phyloP scores from a whole-genome alignment of 1,140 invertebrate species.

The Aradophagus sp. region DNA sequence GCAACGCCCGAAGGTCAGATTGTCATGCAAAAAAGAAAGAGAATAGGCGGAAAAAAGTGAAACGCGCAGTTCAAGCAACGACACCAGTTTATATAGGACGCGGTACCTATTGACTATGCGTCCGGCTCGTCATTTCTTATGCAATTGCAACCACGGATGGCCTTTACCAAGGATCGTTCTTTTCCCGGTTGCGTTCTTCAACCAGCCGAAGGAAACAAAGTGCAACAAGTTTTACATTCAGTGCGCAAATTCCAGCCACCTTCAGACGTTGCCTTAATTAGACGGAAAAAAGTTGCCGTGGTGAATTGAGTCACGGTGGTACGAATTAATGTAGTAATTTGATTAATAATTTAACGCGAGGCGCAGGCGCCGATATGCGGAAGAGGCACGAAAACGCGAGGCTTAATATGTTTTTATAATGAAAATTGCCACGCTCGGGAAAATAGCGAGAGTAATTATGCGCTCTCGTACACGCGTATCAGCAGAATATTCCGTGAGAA shows the following conservation, averaged over 20 bases:
- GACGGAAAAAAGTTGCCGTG: slow-evolving; percentile 31
- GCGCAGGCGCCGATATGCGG: slow-evolving; percentile 20
- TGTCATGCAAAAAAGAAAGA: slow-evolving; percentile 8
- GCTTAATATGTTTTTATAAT: slow-evolving; percentile 25
- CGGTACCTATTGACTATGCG: slow-evolving; percentile 27
- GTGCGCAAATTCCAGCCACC: slow-evolving; percentile 25
- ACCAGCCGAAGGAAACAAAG: slow-evolving; percentile 25
- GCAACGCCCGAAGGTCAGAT: slow-evolving; percentile 20
- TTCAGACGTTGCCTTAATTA: slow-evolving; percentile 31
- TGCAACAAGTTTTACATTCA: slow-evolving; percentile 43
- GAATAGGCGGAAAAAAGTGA: slow-evolving; percentile 40
- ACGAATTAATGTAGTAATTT: slow-evolving; percentile 24
- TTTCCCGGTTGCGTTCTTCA: slow-evolving; percentile 43
- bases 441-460: slow-evolving; percentile 18
- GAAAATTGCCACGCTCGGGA: slow-evolving; percentile 9
- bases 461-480: too few species aligned
- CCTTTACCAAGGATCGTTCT: slow-evolving; percentile 51
- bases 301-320: slow-evolving; percentile 22
- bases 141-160: slow-evolving; percentile 45
- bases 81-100: slow-evolving; percentile 34
- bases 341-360: slow-evolving; percentile 31
- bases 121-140: slow-evolving; percentile 53
- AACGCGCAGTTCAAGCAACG: slow-evolving; percentile 20
- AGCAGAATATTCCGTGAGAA: too few species aligned
- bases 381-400: slow-evolving; percentile 8